A percentile compares a stretch with the other conserved stretches of the same genome.
Conservation (phyloP, 2,113 vertebrate species). For the Craseonycteris thonglongyai region DNA sequence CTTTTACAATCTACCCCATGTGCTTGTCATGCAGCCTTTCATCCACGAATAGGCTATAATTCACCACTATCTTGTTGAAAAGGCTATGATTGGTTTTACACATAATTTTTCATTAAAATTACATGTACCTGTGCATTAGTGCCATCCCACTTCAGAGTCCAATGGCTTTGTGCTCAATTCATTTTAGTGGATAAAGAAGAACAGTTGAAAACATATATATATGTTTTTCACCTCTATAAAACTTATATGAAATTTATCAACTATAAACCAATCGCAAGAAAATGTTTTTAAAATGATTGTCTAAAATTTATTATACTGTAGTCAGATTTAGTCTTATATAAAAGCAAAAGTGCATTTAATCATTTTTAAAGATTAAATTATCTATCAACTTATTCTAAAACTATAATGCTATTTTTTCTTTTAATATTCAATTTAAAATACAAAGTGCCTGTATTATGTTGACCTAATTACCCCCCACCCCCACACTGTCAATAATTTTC, state of each 20-base stretch:
- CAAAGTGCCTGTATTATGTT: background rate
- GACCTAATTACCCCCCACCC: background rate
- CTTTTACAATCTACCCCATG: conserved; percentile 37
- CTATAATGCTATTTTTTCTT: background rate
- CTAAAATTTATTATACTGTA: background rate
- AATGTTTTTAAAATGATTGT: background rate
- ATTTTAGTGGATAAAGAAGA: conserved; percentile 58
- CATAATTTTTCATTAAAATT: conserved; percentile 78
- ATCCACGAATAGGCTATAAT: conserved; percentile 65
- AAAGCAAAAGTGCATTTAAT: background rate
- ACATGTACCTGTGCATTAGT: conserved; percentile 62
- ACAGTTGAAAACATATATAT: conserved; percentile 35
- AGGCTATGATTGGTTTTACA: conserved; percentile 74
- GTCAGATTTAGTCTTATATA: background rate
- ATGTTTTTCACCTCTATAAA: conserved; percentile 35
- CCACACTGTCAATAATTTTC: background rate
- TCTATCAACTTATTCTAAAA: background rate
- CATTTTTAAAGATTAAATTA: background rate
- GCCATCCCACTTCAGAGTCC: conserved; percentile 66
- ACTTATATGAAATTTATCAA: background rate
- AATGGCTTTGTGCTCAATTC: conserved; percentile 72
- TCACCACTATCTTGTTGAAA: conserved; percentile 76
- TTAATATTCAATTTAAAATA: background rate
- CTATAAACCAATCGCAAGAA: background rate
- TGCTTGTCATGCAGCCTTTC: conserved; percentile 49